Conservation (phyloP, 2,113 vertebrate species). For the Scatophagus argus region DNA sequence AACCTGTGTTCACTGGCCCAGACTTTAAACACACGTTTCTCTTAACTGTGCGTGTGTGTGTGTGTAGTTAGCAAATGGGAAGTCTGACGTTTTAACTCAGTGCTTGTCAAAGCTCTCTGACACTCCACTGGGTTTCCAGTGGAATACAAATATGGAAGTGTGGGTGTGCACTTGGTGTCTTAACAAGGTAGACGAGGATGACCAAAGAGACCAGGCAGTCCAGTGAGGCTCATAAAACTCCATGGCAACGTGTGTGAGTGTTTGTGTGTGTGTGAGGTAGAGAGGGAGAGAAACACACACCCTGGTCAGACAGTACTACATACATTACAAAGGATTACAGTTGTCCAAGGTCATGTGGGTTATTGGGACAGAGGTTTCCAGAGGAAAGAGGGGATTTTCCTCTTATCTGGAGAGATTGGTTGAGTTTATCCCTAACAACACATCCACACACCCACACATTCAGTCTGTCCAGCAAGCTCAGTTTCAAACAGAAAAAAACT, state of each 20-base stretch:
- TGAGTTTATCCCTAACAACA: slow-evolving; percentile 29
- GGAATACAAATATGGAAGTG: slow-evolving; percentile 58
- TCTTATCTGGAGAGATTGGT: slow-evolving; percentile 44
- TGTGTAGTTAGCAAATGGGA: slow-evolving; percentile 51
- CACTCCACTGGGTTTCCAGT: slow-evolving; percentile 50
- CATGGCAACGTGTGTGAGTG: slow-evolving; percentile 48
- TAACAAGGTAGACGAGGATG: slow-evolving; percentile 26
- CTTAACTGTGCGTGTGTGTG: slow-evolving; percentile 18
- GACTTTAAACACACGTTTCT: slow-evolving; percentile 46
- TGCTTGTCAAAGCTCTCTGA: slow-evolving; percentile 50
- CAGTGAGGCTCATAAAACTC: slow-evolving; percentile 35
- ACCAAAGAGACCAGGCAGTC: slow-evolving; percentile 24
- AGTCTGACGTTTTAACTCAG: slow-evolving; percentile 60
- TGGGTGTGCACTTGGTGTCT: slow-evolving; percentile 14
- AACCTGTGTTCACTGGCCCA: slow-evolving; percentile 69
- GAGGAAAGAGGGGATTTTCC: slow-evolving; percentile 41
- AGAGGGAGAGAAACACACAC: not conserved
- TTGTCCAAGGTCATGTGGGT: slow-evolving; percentile 48
- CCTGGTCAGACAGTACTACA: slow-evolving; percentile 37
- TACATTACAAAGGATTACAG: slow-evolving; percentile 63
- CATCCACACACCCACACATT: slow-evolving; percentile 6
- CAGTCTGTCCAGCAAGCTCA: not conserved
- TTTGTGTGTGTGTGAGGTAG: not conserved
- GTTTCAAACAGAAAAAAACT: not conserved
- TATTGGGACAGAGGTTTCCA: slow-evolving; percentile 53